A percentile compares a stretch with the other conserved stretches of the same genome.
These are phyloP conservation scores for Zelleria hepariella DNA, from an alignment of 2,888 invertebrate species.

Conservation along the genomic window DNA sequence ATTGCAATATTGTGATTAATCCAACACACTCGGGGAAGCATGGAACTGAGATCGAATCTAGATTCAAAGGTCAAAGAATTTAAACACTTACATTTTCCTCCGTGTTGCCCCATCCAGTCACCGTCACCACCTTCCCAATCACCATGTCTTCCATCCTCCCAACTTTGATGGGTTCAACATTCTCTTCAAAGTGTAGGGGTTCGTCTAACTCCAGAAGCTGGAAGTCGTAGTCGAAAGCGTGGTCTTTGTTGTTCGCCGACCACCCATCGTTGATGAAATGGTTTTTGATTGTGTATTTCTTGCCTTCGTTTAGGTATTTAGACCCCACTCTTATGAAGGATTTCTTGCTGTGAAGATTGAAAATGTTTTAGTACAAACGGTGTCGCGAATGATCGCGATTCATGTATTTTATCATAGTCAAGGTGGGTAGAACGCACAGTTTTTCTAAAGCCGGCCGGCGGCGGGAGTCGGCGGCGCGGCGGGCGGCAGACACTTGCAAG, in stretches of 20 bases:
- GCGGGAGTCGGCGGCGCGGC: too few species aligned
- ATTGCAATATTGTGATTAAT: too few species aligned
- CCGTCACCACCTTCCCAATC: conserved; percentile 50
- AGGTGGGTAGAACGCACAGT: too few species aligned
- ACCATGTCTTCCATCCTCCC: conserved; percentile 55
- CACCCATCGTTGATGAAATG: conserved; percentile 44
- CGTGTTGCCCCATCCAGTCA: conserved; percentile 63
- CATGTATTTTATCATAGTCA: too few species aligned
- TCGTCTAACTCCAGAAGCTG: conserved; percentile 46
- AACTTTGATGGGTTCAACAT: conserved; percentile 47
- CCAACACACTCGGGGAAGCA: too few species aligned
- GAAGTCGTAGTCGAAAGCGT: conserved; percentile 58
- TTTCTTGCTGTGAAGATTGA: conserved; percentile 37
- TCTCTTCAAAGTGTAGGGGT: conserved; percentile 37
- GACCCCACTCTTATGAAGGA: conserved; percentile 49
- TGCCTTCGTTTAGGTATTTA: conserved; percentile 45
- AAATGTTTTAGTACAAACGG: neutral
- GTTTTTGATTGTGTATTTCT: conserved; percentile 27
- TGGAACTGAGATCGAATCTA: too few species aligned
- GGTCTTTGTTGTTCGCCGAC: conserved; percentile 38
- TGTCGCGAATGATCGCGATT: too few species aligned
- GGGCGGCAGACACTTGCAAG: too few species aligned
- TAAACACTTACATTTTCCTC: conserved; percentile 59
- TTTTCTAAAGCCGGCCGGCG: too few species aligned
- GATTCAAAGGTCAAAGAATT: too few species aligned